Conservation (phyloP, 2,113 vertebrate genomes). For the Carollia perspicillata region DNA sequence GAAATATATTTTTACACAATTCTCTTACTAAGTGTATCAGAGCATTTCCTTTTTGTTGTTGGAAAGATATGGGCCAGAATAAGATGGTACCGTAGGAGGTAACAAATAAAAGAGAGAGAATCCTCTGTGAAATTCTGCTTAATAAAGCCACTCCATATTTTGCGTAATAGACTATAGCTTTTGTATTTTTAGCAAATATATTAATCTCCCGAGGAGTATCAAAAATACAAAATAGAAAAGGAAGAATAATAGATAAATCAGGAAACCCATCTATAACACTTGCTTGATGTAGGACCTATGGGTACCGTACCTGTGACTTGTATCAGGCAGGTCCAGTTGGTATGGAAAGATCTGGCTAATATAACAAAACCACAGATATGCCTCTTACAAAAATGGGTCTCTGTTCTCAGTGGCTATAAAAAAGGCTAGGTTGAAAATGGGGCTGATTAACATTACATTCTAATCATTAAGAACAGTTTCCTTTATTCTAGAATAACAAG, state of each 20-base stretch:
- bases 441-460: conserved; percentile 37
- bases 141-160: conserved; percentile 12
- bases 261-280: neutral
- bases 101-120: neutral
- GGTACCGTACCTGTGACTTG: neutral
- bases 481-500: conserved; percentile 56
- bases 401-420: conserved; percentile 38
- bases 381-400: conserved; percentile 30
- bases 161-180: neutral
- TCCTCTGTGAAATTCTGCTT: neutral
- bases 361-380: neutral
- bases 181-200: neutral
- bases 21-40: neutral
- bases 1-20: neutral
- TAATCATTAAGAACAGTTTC: conserved; percentile 15
- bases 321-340: neutral
- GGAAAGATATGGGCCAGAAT: neutral
- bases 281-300: neutral
- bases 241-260: neutral
- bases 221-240: conserved; percentile 35
- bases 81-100: neutral
- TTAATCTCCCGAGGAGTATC: neutral
- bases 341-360: neutral
- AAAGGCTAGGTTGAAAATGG: conserved; percentile 27
- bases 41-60: neutral